Evolutionary conservation across 1,140 invertebrate genomes (phyloP).

Genomic region (Pseudachorutes palmiensis): DNA sequence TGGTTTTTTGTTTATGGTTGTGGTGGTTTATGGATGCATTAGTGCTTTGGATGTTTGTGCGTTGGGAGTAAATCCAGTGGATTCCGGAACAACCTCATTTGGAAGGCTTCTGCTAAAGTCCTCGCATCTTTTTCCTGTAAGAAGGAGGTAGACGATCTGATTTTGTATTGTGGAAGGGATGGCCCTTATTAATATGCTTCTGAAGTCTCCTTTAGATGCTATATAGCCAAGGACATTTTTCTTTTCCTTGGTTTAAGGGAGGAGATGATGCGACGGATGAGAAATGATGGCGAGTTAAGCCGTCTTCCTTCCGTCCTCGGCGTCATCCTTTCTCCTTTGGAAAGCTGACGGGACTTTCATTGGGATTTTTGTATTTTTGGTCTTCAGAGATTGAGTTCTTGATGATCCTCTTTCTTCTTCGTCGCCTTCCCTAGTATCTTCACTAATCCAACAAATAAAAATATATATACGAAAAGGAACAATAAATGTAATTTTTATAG

Average conservation of each 20-base stretch:
- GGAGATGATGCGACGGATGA: conserved; percentile 24
- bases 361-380: background rate
- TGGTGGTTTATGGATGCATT: background rate
- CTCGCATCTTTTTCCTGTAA: too few relatives aligned
- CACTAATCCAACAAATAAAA: too few relatives aligned
- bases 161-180: conserved; percentile 3
- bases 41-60: background rate
- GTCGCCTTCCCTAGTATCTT: background rate
- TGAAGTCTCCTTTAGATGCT: conserved; percentile 2
- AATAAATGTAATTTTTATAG: conserved; percentile 40
- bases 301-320: background rate
- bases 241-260: background rate
- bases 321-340: too few relatives aligned
- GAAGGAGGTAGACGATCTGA: background rate
- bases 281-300: conserved; percentile 38
- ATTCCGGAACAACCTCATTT: background rate
- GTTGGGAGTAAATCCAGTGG: background rate
- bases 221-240: conserved; percentile 2
- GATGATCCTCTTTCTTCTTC: conserved; percentile 21
- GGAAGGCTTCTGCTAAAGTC: too few relatives aligned
- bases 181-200: conserved; percentile 12
- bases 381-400: background rate
- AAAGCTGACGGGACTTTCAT: background rate
- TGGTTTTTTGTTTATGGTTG: background rate
- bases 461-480: too few relatives aligned